These are phyloP conservation scores for Macrobrachium rosenbergii DNA, from an alignment of 1,140 invertebrate species.

Conservation along the genomic window DNA sequence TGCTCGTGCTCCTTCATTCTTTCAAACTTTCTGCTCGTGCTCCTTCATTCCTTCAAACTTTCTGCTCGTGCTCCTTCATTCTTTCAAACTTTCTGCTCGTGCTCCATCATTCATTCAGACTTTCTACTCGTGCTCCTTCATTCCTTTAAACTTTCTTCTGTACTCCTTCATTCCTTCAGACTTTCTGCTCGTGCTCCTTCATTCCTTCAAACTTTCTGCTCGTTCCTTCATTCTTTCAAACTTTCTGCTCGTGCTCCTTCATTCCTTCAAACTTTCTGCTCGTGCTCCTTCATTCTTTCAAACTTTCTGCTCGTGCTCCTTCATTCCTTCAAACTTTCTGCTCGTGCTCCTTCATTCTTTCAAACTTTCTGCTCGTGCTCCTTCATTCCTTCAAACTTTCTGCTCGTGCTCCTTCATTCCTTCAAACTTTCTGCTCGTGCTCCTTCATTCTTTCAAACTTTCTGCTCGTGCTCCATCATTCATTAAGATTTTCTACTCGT, in stretches of 20 bases:
- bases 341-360: neutral
- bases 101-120: neutral
- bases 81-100: neutral
- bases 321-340: neutral
- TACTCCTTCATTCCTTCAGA: too few relatives aligned
- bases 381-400: neutral
- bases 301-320: too few relatives aligned
- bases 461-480: neutral
- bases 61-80: neutral
- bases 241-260: too few relatives aligned
- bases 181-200: too few relatives aligned
- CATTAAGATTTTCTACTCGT: too few relatives aligned
- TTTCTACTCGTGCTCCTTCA: too few relatives aligned
- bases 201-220: too few relatives aligned
- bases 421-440: neutral
- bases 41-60: neutral
- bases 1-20: neutral
- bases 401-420: neutral
- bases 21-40: neutral
- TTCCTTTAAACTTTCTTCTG: too few relatives aligned
- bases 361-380: too few relatives aligned
- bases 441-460: neutral
- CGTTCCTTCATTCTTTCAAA: too few relatives aligned
- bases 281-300: neutral
- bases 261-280: too few relatives aligned